These are phyloP conservation scores for Megalonaias nervosa DNA, from an alignment of 1,140 invertebrate genomes.

Conservation along the genomic window DNA sequence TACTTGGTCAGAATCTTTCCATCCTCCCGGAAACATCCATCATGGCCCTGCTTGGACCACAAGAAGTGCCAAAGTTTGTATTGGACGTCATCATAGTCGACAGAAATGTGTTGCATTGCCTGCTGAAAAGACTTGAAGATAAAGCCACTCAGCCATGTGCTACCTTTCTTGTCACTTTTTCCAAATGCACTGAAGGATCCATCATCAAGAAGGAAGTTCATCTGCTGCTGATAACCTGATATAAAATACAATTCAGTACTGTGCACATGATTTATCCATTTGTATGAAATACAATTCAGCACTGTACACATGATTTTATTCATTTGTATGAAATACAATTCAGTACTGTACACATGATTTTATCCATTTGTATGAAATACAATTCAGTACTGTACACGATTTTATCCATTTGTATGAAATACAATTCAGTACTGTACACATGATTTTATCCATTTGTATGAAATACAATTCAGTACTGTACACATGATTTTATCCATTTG, in stretches of 20 bases:
- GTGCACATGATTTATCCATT: no score
- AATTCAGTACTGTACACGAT: no score
- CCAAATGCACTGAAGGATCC: slow-evolving; percentile 97
- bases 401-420: no score
- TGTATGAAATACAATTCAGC: no score
- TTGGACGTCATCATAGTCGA: slow-evolving; percentile 75
- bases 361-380: no score
- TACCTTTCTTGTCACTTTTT: slow-evolving; percentile 80
- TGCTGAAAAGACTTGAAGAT: slow-evolving; percentile 88
- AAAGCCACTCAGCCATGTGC: slow-evolving; percentile 96
- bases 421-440: no score
- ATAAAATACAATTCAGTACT: slow-evolving; percentile 43
- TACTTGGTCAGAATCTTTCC: slow-evolving; percentile 48
- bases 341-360: no score
- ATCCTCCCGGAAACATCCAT: slow-evolving; percentile 82
- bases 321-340: no score
- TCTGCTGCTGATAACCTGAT: slow-evolving; percentile 84
- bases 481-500: neutral
- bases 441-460: no score
- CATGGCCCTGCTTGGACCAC: slow-evolving; percentile 80
- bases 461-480: no score
- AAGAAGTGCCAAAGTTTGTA: slow-evolving; percentile 83
- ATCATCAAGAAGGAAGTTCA: slow-evolving; percentile 89
- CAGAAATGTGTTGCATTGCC: slow-evolving; percentile 83
- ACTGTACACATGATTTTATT: no score